Evolutionary conservation across 2,888 invertebrate species (phyloP).

Genomic region (Blastobasis adustella): DNA sequence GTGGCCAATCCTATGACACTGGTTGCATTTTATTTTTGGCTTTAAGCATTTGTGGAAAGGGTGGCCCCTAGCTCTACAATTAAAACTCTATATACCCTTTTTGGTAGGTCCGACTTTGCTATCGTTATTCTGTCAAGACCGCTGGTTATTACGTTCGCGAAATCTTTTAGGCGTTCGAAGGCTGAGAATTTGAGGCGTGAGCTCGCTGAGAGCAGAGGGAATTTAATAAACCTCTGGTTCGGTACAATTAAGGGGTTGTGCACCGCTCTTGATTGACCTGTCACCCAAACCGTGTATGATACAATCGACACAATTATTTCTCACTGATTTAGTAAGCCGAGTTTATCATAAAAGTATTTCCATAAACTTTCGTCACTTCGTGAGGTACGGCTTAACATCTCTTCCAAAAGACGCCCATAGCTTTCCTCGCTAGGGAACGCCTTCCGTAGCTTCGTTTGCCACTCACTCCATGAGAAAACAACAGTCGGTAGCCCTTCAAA

Average conservation of each 20-base stretch:
- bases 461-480: neutral
- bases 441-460: neutral
- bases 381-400: neutral
- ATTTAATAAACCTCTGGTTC: constrained; percentile 14
- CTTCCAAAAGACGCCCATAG: neutral
- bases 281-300: neutral
- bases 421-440: neutral
- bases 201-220: constrained; percentile 4
- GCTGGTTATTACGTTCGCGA: neutral
- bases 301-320: neutral
- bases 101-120: neutral
- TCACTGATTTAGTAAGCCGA: neutral
- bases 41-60: constrained; percentile 2
- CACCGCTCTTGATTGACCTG: neutral
- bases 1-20: constrained; percentile 4
- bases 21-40: constrained; percentile 2
- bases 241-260: neutral
- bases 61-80: constrained; percentile 3
- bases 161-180: neutral
- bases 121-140: neutral
- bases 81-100: neutral
- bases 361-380: neutral
- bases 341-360: neutral
- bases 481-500: neutral
- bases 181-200: neutral